phyloP scores from a whole-genome alignment of 2,797 vertebrate genomes.

The Enteromius radiatus region DNA sequence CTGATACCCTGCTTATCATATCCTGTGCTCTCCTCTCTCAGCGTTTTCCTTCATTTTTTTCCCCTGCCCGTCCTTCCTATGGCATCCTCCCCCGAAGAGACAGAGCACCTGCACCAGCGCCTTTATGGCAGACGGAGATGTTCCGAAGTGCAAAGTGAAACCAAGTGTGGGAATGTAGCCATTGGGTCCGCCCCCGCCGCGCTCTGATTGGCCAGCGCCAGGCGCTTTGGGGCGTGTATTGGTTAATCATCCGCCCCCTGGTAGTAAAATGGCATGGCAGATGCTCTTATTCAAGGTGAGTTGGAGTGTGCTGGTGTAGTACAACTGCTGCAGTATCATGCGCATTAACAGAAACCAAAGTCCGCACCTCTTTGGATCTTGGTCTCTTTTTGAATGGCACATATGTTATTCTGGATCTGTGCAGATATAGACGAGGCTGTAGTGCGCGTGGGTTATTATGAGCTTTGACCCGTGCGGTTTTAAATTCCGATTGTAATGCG shows the following conservation, averaged over 20 bases:
- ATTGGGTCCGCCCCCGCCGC: slow-evolving; percentile 75
- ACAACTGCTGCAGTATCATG: slow-evolving; percentile 96
- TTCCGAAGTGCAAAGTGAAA: slow-evolving; percentile 84
- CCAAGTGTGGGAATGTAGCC: slow-evolving; percentile 85
- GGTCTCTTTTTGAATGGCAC: slow-evolving; percentile 18
- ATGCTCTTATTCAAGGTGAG: slow-evolving; percentile 91
- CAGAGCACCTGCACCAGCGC: slow-evolving; percentile 87
- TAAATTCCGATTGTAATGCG: background rate
- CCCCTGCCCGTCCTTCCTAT: slow-evolving; percentile 82
- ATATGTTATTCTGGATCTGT: background rate
- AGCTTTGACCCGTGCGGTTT: slow-evolving; percentile 10
- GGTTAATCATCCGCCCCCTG: slow-evolving; percentile 72
- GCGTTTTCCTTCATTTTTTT: slow-evolving; percentile 81
- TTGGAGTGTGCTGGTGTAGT: slow-evolving; percentile 89
- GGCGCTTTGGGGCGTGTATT: slow-evolving; percentile 78
- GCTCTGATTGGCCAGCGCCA: slow-evolving; percentile 69
- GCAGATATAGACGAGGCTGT: background rate
- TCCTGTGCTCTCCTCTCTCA: slow-evolving; percentile 77
- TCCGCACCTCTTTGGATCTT: slow-evolving; percentile 67
- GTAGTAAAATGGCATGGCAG: slow-evolving; percentile 74
- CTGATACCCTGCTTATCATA: slow-evolving; percentile 77
- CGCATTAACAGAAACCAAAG: slow-evolving; percentile 86
- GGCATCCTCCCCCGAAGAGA: slow-evolving; percentile 82
- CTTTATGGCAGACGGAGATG: slow-evolving; percentile 80
- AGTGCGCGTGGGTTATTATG: background rate